A percentile compares a stretch with the other conserved stretches of the same genome.
phyloP scores from a whole-genome alignment of 2,888 invertebrate genomes.

The Nudaria mundana region DNA sequence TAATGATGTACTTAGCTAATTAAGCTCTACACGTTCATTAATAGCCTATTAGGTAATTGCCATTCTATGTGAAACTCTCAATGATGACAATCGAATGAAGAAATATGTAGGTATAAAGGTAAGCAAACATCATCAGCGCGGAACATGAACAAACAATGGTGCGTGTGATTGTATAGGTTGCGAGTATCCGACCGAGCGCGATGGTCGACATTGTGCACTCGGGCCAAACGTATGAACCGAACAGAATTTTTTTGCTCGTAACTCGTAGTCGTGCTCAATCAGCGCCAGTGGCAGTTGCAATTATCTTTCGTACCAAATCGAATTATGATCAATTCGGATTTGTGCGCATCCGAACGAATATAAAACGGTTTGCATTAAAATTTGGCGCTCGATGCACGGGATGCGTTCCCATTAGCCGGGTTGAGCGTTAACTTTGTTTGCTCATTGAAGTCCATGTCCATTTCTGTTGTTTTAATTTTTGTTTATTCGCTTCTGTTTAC shows the following conservation, averaged over 20 bases:
- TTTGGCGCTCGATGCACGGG: conserved; percentile 76
- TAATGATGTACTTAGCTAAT: conserved; percentile 10
- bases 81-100: conserved; percentile 35
- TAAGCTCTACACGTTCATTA: conserved; percentile 7
- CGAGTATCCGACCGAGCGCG: conserved; percentile 25
- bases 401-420: conserved; percentile 77
- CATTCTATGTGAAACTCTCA: conserved; percentile 22
- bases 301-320: conserved; percentile 78
- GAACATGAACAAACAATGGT: conserved; percentile 65
- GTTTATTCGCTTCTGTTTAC: conserved; percentile 50
- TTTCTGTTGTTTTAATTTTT: conserved; percentile 54
- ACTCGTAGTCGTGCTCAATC: conserved; percentile 67
- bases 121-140: conserved; percentile 73
- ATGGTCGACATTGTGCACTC: conserved; percentile 35
- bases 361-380: conserved; percentile 82
- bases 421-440: conserved; percentile 68
- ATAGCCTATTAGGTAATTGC: conserved; percentile 20
- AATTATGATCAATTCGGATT: conserved; percentile 82
- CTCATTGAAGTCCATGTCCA: conserved; percentile 45
- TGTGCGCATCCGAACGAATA: conserved; percentile 78
- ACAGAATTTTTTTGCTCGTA: conserved; percentile 50
- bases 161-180: conserved; percentile 66
- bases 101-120: conserved; percentile 58
- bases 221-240: conserved; percentile 24
- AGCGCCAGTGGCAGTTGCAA: conserved; percentile 80